Evolutionary conservation across 2,888 invertebrate species (phyloP).

Genomic region (Tetheella fluctuosa): DNA sequence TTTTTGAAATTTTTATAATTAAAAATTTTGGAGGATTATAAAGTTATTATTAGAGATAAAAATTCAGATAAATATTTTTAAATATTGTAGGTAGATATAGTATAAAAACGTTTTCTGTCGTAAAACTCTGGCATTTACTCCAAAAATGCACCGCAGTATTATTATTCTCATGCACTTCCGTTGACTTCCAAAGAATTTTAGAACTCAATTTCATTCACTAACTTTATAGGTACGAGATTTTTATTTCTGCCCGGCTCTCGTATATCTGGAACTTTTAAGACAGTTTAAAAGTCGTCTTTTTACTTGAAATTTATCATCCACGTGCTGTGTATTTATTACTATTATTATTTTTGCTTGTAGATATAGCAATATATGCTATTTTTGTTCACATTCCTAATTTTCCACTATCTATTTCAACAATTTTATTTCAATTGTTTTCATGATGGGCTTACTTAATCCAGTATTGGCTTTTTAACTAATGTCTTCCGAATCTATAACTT

Average conservation of each 20-base stretch:
- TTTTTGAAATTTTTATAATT: no score
- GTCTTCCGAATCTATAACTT: background rate
- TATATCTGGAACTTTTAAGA: slow-evolving; percentile 2
- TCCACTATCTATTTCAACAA: no score
- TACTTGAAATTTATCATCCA: no score
- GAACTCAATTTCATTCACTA: slow-evolving; percentile 32
- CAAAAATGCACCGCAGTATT: slow-evolving; percentile 23
- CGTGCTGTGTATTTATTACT: no score
- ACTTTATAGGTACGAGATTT: slow-evolving; percentile 26
- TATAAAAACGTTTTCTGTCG: background rate
- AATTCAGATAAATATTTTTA: no score
- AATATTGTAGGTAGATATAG: no score
- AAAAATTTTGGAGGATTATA: no score
- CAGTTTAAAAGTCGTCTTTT: background rate
- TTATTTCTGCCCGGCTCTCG: background rate
- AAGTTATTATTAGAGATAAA: no score
- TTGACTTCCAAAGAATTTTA: slow-evolving; percentile 26
- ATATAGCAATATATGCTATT: no score
- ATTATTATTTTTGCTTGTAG: no score
- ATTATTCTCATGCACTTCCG: slow-evolving; percentile 12
- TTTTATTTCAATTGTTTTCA: background rate
- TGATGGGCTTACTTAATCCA: no score
- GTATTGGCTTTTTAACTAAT: background rate
- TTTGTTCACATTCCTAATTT: no score
- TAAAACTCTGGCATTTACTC: background rate